A percentile compares a stretch with the other conserved stretches of the same genome.
Evolutionary conservation across 2,888 invertebrate genomes (phyloP).

Genomic region (Orchesella flavescens): DNA sequence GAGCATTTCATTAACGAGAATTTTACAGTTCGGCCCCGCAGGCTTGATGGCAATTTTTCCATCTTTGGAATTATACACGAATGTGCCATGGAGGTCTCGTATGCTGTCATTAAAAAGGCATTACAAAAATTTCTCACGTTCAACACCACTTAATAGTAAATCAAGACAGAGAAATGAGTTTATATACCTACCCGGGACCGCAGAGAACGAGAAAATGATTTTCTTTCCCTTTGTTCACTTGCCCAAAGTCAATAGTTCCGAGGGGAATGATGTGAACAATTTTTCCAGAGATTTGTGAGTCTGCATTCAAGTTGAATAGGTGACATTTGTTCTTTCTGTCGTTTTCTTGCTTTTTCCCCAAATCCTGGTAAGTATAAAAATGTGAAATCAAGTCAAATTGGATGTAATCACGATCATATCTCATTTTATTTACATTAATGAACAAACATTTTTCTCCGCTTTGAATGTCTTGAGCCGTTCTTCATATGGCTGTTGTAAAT

Average conservation of each 20-base stretch:
- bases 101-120: slow-evolving; percentile 74
- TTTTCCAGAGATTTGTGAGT: slow-evolving; percentile 77
- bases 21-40: slow-evolving; percentile 73
- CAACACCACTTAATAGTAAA: background rate
- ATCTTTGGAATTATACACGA: slow-evolving; percentile 73
- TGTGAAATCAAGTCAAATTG: too few species aligned
- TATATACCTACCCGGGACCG: slow-evolving; percentile 36
- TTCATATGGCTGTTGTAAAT: slow-evolving; percentile 76
- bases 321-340: slow-evolving; percentile 75
- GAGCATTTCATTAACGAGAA: slow-evolving; percentile 76
- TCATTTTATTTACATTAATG: background rate
- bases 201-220: slow-evolving; percentile 42
- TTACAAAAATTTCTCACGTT: slow-evolving; percentile 3
- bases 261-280: slow-evolving; percentile 76
- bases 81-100: slow-evolving; percentile 75
- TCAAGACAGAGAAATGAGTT: too few species aligned
- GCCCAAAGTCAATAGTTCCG: slow-evolving; percentile 74
- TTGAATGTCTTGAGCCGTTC: slow-evolving; percentile 73
- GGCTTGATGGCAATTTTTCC: slow-evolving; percentile 74
- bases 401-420: background rate
- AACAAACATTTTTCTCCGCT: slow-evolving; percentile 68
- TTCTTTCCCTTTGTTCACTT: slow-evolving; percentile 74
- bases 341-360: slow-evolving; percentile 71
- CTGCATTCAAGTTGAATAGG: slow-evolving; percentile 78
- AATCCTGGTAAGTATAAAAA: slow-evolving; percentile 27